Evolutionary conservation across 2,888 invertebrate species (phyloP).

Genomic region (Thecocarcelia acutangulata): DNA sequence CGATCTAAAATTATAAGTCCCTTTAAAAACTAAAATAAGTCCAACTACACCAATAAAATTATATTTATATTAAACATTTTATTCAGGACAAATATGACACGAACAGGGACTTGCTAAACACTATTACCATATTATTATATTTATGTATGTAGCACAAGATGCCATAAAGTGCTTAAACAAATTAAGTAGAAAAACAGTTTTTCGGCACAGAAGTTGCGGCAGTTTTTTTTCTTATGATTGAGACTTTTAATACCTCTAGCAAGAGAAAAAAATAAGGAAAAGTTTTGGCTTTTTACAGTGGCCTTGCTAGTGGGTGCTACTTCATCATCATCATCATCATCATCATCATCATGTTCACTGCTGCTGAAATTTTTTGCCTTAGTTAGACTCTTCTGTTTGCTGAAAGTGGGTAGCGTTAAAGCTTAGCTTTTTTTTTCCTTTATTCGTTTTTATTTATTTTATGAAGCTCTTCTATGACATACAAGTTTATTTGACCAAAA

Average conservation of each 20-base stretch:
- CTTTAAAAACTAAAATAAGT: too few relatives aligned
- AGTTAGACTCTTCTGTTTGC: neutral
- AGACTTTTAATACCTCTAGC: neutral
- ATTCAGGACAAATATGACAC: slow-evolving; percentile 13
- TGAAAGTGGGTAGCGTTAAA: neutral
- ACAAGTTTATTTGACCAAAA: slow-evolving; percentile 58
- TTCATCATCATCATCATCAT: slow-evolving; percentile 15
- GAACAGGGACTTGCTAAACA: neutral
- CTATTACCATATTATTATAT: slow-evolving; percentile 12
- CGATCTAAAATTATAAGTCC: too few relatives aligned
- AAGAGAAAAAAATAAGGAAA: slow-evolving; percentile 29
- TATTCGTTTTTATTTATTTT: slow-evolving; percentile 11
- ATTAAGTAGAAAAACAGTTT: slow-evolving; percentile 1
- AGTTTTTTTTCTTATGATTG: neutral
- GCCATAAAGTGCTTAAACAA: slow-evolving; percentile 9
- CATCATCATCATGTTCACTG: slow-evolving; percentile 19
- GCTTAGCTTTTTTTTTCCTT: neutral
- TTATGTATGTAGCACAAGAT: neutral
- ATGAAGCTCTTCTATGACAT: slow-evolving; percentile 14
- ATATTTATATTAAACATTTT: slow-evolving; percentile 30
- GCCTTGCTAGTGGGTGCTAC: slow-evolving; percentile 64
- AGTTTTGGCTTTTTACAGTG: slow-evolving; percentile 10
- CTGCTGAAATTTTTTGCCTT: neutral
- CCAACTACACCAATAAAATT: too few relatives aligned
- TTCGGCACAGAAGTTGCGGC: neutral